Evolutionary conservation across 1,140 invertebrate species (phyloP), one percentile per base, ranked within the genome.

Genomic region (Zaprionus africanus): DNA sequence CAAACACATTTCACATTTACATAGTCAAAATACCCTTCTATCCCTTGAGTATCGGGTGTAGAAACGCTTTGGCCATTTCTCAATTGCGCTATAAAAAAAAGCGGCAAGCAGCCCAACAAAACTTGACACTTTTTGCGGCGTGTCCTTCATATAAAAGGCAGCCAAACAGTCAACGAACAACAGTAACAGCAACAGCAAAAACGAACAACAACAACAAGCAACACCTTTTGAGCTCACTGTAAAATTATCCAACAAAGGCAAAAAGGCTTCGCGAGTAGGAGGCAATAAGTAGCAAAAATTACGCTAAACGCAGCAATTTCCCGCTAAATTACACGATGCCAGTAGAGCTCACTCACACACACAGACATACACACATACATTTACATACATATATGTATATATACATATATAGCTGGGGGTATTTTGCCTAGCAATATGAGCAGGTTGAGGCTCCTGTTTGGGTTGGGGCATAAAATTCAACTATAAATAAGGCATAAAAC

Each of bases 261-360:
- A 81, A 59, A 9, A 7, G 71, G 72, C 60, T 43, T 74, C 60
- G 81, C 70, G 79, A 76, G 41, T 17, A 11, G 84, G 74, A 73
- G 81, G 84, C 84, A 87, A 90, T 87, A 87, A 87, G 84, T 87
- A 87, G 84, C 84, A 88, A 90, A 87, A 87, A 87, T 87, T 87
- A 87, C 84, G 85, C 84, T 87, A 87, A 87, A 87, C 84, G 84
- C 76, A 82, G 84, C 84, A 87, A 87, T 87, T 87, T 91, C 87
- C 87, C 82, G 57, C 70, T 71, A 91, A 91, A 91, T 91, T 88
- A 71, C 80, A 78, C 82, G 57, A 56, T 74, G 60, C 57, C 36
- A 13, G 36, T 38, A 9, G n/a, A 41, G 38, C 2, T 66, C 68
- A 69, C 31, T 79, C 54, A 76, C 46, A 72, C 15, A 67, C 61